Base-by-base conservation (phyloP, 2,797 vertebrate genomes). In the Sternotherus odoratus region DNA sequence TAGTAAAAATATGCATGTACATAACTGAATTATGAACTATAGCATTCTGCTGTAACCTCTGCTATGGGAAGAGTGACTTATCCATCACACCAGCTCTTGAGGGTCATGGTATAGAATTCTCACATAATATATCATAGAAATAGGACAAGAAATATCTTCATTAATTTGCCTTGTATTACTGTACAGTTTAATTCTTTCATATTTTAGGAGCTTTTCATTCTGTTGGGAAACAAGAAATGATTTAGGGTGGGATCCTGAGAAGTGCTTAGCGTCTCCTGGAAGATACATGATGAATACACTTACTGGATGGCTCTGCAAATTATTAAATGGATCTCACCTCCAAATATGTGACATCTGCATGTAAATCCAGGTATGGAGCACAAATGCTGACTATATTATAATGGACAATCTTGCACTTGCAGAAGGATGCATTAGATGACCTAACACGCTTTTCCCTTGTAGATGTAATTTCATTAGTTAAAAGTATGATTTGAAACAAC, bases 1-100 rank as follows among this genome's bases (percentile, higher is more conserved):
- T 89, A 72, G 39, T 93, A 89, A 93, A 94, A 87, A 33, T 90
- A 80, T 86, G 82, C 83, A 79, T 91, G 92, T 88, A 49, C 82
- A 36, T 46, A 36, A 85, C 1, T 33, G 46, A 86, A 57, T 49
- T 23, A 28, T 24, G 46, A 5, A 39, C 8, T 50, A 36, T 8
- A 21, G 48, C 10, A 3, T 82, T 0, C 0, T 30, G 11, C 46
- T 53, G 3, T 48, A 82, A 8, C 3, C 54, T 24, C n/a, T 56
- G 13, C 43, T 87, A 36, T 66, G 16, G 26, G 63, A 66, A n/a
- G 33, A 33, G 63, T 36, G 17, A 36, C 56, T 60, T 36, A 36
- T 2, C 63, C 30, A 33, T 33, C 12, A 63, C 16, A 33, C 12
- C 16, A 66, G n/a, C 6, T n/a, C 17, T 19, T n/a, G 17, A 33